Evolutionary conservation across 1,140 invertebrate species (phyloP).

Genomic region (Drosophila pachea): DNA sequence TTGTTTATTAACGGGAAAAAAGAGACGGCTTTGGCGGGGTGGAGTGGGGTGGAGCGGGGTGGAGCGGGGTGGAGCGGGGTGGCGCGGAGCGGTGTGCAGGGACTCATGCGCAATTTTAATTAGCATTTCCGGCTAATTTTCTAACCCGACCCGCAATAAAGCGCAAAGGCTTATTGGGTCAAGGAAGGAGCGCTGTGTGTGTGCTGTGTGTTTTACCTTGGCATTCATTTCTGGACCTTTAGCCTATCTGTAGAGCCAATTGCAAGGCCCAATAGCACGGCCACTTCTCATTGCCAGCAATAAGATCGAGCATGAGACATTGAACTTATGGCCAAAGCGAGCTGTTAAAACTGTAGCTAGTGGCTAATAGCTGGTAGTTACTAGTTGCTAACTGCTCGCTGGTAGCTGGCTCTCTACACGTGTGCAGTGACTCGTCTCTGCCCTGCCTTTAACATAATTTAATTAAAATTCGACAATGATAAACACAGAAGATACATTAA

Average conservation of each 20-base stretch:
- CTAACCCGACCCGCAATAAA: constrained; percentile 25
- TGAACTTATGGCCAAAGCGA: constrained; percentile 36
- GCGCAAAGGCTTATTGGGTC: constrained; percentile 35
- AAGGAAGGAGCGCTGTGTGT: constrained; percentile 3
- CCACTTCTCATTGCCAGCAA: constrained; percentile 29
- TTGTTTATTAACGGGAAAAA: constrained; percentile 28
- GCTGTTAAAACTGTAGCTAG: constrained; percentile 27
- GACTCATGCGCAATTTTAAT: constrained; percentile 43
- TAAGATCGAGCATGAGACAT: constrained; percentile 25
- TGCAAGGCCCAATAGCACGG: constrained; percentile 28
- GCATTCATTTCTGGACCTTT: constrained; percentile 12
- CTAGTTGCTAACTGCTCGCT: constrained; percentile 1
- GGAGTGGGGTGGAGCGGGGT: not conserved
- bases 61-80: not conserved
- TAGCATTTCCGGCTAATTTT: constrained; percentile 38
- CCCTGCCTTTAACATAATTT: constrained; percentile 48
- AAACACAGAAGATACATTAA: constrained; percentile 71
- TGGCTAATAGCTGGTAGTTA: constrained; percentile 2
- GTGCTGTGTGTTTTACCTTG: constrained; percentile 17
- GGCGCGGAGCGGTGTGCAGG: not conserved
- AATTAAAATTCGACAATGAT: constrained; percentile 77
- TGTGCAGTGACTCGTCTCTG: constrained; percentile 14
- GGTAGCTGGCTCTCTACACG: constrained; percentile 22
- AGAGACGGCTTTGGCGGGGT: not conserved
- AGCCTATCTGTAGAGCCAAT: constrained; percentile 1